Conservation (phyloP, 2,113 vertebrate genomes). For the Scalopus aquaticus region DNA sequence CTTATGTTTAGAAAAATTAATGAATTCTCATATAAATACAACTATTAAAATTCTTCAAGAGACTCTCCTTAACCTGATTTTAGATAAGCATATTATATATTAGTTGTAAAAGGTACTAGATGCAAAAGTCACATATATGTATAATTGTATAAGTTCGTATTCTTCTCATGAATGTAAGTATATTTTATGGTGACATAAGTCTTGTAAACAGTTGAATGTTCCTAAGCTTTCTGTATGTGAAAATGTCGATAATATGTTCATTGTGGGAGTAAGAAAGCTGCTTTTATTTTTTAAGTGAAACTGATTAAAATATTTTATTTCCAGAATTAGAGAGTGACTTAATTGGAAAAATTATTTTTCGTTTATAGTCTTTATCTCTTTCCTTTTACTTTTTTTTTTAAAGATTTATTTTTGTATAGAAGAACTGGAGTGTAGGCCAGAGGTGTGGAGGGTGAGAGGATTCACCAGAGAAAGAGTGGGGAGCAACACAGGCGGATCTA, state of each 20-base stretch:
- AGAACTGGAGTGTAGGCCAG: too few species aligned
- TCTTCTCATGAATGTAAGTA: slow-evolving; percentile 79
- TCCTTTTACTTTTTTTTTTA: slow-evolving; percentile 6
- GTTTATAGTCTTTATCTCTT: slow-evolving; percentile 12
- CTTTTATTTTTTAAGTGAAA: slow-evolving; percentile 70
- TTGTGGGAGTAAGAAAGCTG: slow-evolving; percentile 78
- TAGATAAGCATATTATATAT: slow-evolving; percentile 67
- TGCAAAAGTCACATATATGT: slow-evolving; percentile 59
- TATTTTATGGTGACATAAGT: slow-evolving; percentile 71
- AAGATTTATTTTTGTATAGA: too few species aligned
- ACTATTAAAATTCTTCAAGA: slow-evolving; percentile 63
- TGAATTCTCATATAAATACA: slow-evolving; percentile 57
- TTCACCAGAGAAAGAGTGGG: too few species aligned
- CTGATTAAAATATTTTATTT: slow-evolving; percentile 81
- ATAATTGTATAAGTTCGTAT: slow-evolving; percentile 68
- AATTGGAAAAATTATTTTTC: slow-evolving; percentile 28
- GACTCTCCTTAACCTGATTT: slow-evolving; percentile 72
- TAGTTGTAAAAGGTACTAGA: slow-evolving; percentile 79
- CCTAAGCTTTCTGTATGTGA: slow-evolving; percentile 76
- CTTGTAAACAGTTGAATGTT: slow-evolving; percentile 83
- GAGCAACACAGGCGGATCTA: too few species aligned
- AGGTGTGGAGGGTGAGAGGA: too few species aligned
- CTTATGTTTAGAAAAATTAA: slow-evolving; percentile 59
- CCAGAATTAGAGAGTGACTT: slow-evolving; percentile 52
- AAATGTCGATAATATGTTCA: slow-evolving; percentile 62